These are phyloP conservation scores for Oreochromis aureus DNA, from an alignment of 2,113 vertebrate species.

Conservation along the genomic window DNA sequence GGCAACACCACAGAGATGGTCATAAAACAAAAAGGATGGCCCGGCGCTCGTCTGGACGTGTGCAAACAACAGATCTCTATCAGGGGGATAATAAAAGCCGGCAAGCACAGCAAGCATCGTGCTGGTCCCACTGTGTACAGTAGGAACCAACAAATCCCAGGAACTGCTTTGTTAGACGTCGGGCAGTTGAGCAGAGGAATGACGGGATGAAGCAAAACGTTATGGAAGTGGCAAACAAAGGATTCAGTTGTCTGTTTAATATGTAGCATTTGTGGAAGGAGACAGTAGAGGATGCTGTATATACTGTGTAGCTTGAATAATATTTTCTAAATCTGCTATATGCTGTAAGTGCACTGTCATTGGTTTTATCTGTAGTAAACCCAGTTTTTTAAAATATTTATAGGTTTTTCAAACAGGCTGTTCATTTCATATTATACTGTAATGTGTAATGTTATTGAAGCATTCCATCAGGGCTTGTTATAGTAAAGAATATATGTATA, in stretches of 20 bases:
- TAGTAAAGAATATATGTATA: constrained; percentile 2
- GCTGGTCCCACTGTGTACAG: constrained; percentile 24
- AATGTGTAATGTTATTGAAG: not conserved
- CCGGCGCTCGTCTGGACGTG: constrained; percentile 65
- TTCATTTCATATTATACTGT: not conserved
- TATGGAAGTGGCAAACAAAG: not conserved
- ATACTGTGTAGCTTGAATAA: not conserved
- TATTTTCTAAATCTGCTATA: not conserved
- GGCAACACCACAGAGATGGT: constrained; percentile 75
- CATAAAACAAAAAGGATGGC: constrained; percentile 68
- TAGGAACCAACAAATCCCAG: constrained; percentile 10
- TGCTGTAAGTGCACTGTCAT: constrained; percentile 7
- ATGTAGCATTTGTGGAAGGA: constrained; percentile 47
- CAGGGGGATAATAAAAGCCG: constrained; percentile 48
- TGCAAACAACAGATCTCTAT: constrained; percentile 73
- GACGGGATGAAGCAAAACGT: not conserved
- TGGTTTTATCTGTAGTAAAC: not conserved
- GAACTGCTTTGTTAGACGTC: not conserved
- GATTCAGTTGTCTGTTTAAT: not conserved
- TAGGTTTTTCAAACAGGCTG: constrained; percentile 18
- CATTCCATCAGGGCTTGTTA: constrained; percentile 51
- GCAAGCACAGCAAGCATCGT: not conserved
- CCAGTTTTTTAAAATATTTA: not conserved
- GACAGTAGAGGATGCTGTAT: not conserved
- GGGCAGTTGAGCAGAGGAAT: not conserved